These are phyloP conservation scores for Ciconia nigra DNA, from an alignment of 2,797 vertebrate species.

Conservation along the genomic window DNA sequence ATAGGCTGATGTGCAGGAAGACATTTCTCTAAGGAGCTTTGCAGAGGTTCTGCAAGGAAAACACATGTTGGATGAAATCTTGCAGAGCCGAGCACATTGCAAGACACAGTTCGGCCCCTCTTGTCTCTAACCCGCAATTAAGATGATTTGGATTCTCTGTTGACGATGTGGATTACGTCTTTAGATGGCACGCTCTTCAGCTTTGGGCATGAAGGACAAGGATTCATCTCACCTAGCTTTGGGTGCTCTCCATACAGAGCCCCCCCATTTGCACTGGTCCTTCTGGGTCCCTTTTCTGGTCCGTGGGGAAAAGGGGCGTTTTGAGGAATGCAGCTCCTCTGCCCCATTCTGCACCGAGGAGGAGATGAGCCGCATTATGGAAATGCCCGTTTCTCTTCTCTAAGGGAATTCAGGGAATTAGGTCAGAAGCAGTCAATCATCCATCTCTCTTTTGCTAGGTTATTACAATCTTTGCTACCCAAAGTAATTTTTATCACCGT, in stretches of 20 bases:
- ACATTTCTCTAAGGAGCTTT: neutral
- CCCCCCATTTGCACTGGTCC: neutral
- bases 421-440: neutral
- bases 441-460: neutral
- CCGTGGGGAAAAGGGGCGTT: neutral
- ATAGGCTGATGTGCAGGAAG: neutral
- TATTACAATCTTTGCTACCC: neutral
- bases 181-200: neutral
- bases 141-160: neutral
- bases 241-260: neutral
- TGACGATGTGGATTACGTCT: neutral
- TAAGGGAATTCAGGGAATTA: neutral
- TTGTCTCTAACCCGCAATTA: neutral
- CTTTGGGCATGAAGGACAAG: neutral
- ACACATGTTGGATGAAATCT: too few relatives aligned
- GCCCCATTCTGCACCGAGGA: neutral
- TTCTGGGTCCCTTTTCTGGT: neutral
- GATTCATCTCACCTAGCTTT: neutral
- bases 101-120: neutral
- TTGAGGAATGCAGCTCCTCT: neutral
- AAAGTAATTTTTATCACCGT: neutral
- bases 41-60: neutral
- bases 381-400: neutral
- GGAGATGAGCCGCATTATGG: fast-evolving
- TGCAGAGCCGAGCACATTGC: fast-evolving